A percentile compares a stretch with the other conserved stretches of the same genome.
These are phyloP conservation scores for Picus viridis DNA, from an alignment of 2,797 vertebrate genomes.

Conservation along the genomic window DNA sequence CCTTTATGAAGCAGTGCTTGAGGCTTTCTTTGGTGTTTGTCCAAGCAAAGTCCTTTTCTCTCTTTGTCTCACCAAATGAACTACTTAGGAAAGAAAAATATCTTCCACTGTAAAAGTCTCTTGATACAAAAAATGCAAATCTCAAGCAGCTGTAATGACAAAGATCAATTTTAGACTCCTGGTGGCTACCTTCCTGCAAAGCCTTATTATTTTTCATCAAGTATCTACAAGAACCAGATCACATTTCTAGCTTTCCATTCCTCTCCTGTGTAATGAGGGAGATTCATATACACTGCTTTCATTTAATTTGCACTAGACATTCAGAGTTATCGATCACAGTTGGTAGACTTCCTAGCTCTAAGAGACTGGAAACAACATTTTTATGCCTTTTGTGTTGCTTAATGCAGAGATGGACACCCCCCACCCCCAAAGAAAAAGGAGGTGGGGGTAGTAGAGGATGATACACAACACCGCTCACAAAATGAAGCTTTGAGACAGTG, in stretches of 20 bases:
- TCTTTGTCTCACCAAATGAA: not conserved
- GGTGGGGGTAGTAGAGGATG: rapidly evolving
- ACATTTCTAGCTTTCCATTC: constrained; percentile 48
- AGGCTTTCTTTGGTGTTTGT: not conserved
- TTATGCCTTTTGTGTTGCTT: constrained; percentile 15
- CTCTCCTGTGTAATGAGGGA: constrained; percentile 50
- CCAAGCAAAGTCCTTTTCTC: not conserved
- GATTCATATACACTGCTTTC: constrained; percentile 47
- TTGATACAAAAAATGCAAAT: constrained; percentile 41
- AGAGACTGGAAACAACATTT: constrained; percentile 10
- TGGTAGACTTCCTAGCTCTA: constrained; percentile 46
- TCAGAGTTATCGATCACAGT: constrained; percentile 55
- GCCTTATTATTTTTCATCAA: constrained; percentile 61
- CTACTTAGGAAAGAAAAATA: not conserved
- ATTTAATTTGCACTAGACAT: constrained; percentile 65
- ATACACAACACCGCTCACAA: not conserved
- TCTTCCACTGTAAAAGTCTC: not conserved
- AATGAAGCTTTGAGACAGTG: not conserved
- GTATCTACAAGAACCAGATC: constrained; percentile 28
- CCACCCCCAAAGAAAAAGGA: not conserved
- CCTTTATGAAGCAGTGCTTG: not conserved
- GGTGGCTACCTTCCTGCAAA: constrained; percentile 41
- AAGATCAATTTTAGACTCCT: constrained; percentile 43
- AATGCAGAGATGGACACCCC: not conserved
- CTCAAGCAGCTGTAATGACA: constrained; percentile 33